A percentile compares a stretch with the other conserved stretches of the same genome.
These are phyloP conservation scores for Aphis craccivora DNA, from an alignment of 1,140 invertebrate genomes.

Conservation along the genomic window DNA sequence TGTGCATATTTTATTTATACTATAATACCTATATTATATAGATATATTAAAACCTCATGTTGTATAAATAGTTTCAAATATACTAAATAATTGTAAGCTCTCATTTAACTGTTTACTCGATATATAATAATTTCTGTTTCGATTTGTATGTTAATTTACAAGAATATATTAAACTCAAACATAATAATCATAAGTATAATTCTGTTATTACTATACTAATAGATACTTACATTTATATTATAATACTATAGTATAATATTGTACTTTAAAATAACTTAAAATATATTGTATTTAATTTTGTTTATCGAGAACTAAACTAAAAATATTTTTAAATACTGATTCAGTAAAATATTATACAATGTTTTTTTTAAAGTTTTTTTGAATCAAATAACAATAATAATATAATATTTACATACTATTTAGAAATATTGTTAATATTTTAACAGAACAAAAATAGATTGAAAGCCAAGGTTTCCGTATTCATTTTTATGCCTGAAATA, in stretches of 20 bases:
- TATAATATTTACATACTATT: too few species aligned
- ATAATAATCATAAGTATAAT: slow-evolving; percentile 12
- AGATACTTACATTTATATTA: neutral
- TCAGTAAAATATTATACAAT: too few species aligned
- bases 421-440: too few species aligned
- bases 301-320: too few species aligned
- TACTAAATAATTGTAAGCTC: neutral
- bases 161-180: slow-evolving; percentile 7
- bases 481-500: too few species aligned
- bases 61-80: neutral
- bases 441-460: too few species aligned
- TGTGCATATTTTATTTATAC: neutral
- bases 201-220: neutral
- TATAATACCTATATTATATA: neutral
- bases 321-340: too few species aligned
- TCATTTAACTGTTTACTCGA: neutral
- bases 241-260: neutral
- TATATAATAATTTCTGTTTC: neutral
- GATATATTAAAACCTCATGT: neutral
- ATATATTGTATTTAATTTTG: neutral
- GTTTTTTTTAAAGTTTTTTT: too few species aligned
- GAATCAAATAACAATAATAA: too few species aligned
- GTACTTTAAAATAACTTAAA: neutral
- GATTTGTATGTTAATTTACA: slow-evolving; percentile 3
- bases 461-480: too few species aligned